Percentiles rank a stretch among this genome's conserved stretches.
These are phyloP conservation scores for Bhutanitis thaidina DNA, from an alignment of 2,888 invertebrate species.

Conservation along the genomic window DNA sequence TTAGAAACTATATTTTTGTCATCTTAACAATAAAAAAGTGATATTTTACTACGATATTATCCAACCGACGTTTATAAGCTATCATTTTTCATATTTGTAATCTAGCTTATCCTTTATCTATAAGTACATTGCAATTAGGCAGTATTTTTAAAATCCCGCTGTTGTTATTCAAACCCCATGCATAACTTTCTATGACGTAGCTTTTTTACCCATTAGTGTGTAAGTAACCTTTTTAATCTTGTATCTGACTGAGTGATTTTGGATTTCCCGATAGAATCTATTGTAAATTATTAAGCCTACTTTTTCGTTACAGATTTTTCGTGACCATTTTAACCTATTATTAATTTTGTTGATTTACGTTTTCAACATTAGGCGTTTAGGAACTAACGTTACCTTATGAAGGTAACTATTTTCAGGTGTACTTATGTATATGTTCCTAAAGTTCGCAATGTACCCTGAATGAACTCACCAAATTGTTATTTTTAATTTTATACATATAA, in stretches of 20 bases:
- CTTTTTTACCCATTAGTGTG: conserved; percentile 66
- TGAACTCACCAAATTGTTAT: conserved; percentile 69
- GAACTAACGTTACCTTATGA: conserved; percentile 48
- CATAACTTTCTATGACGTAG: conserved; percentile 56
- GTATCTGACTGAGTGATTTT: conserved; percentile 58
- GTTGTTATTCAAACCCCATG: conserved; percentile 44
- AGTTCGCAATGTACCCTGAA: conserved; percentile 56
- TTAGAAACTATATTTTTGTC: conserved; percentile 51
- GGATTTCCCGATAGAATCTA: conserved; percentile 39
- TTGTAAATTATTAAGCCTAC: conserved; percentile 57
- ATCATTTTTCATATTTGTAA: conserved; percentile 37
- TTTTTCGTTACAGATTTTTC: conserved; percentile 37
- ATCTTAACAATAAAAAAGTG: conserved; percentile 58
- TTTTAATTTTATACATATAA: conserved; percentile 43
- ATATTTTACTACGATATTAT: conserved; percentile 69
- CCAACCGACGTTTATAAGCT: conserved; percentile 44
- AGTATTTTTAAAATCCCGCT: conserved; percentile 63
- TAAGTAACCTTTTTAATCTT: conserved; percentile 45
- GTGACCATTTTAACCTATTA: conserved; percentile 28
- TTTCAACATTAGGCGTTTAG: conserved; percentile 29
- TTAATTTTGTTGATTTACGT: conserved; percentile 30
- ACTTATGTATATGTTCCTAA: conserved; percentile 67
- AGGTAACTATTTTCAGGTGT: conserved; percentile 43
- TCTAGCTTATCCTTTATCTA: conserved; percentile 40
- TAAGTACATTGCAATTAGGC: conserved; percentile 57